Evolutionary conservation across 2,888 invertebrate genomes (phyloP), one percentile per base, ranked within the genome.

Genomic region (Odontocerum albicorne): DNA sequence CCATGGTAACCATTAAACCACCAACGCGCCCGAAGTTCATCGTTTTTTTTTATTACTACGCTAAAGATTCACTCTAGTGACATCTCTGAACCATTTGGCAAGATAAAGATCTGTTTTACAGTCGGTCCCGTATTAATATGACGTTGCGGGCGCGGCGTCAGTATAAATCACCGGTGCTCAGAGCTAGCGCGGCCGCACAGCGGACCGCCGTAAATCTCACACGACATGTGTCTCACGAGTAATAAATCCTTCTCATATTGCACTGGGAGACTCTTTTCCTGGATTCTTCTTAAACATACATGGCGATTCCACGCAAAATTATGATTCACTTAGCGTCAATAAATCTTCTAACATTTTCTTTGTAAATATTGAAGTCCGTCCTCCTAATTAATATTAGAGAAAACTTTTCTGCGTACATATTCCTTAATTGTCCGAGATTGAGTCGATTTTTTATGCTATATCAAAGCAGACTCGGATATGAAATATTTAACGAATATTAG

Each of bases 141-240:
- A 50, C 35, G n/a, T n/a, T n/a, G n/a, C n/a, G n/a, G n/a, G n/a
- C n/a, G n/a, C n/a, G 50, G 39, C 55, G 45, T 50, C 42, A 21
- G 45, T 45, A 55, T 55, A 55, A 55, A 55, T 55, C 50, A 50
- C 50, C 52, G 15, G 35, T n/a, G n/a, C n/a, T n/a, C n/a, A n/a
- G n/a, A n/a, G n/a, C n/a, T n/a, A n/a, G n/a, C n/a, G n/a, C n/a
- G 42, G 31, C 27, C 42, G 45, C 35, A 22, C 51, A 21, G 38
- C 47, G 49, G 35, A 49, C 27, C 43, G 32, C 21, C 50, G 55
- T 55, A 55, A 55, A 55, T 55, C 43, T 21, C 31, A 19, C 8
- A 35, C 17, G 55, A 53, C 53, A 22, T 40, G 35, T 36, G 45
- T 35, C 35, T 12, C 43, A 27, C 4, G 43, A 16, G 8, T 6